These are phyloP conservation scores for Agrochola lota DNA, from an alignment of 2,888 invertebrate genomes.

Conservation along the genomic window DNA sequence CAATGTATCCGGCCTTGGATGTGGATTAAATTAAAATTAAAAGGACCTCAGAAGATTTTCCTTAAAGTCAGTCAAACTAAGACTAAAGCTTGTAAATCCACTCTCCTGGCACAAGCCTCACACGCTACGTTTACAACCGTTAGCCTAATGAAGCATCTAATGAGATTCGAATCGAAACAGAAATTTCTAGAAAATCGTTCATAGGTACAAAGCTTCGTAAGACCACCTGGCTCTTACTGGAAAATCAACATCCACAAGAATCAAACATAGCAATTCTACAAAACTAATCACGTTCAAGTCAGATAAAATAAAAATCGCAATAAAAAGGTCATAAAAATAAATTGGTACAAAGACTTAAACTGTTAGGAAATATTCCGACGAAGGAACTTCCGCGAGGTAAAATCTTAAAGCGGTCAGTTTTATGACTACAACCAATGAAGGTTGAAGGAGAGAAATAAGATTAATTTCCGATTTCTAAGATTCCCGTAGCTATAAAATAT, in stretches of 20 bases:
- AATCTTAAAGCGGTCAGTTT: conserved; percentile 45
- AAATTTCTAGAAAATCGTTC: not conserved
- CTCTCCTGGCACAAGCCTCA: not conserved
- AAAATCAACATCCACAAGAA: not conserved
- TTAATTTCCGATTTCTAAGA: conserved; percentile 36
- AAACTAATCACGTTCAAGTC: conserved; percentile 41
- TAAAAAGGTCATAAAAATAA: conserved; percentile 57
- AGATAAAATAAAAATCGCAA: conserved; percentile 22
- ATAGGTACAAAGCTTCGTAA: not conserved
- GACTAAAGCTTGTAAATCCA: not conserved
- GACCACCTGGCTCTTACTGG: not conserved
- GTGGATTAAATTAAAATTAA: not conserved
- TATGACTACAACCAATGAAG: conserved; percentile 47
- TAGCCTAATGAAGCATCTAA: not conserved
- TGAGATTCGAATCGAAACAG: not conserved
- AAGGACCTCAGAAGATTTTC: not conserved
- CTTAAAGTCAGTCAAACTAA: not conserved
- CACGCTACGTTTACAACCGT: not conserved
- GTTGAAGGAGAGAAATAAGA: conserved; percentile 29
- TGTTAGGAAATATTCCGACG: conserved; percentile 40
- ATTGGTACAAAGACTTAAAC: conserved; percentile 42
- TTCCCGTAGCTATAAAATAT: conserved; percentile 25
- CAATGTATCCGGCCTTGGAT: not conserved
- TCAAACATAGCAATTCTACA: conserved; percentile 8
- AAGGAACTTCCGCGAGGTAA: conserved; percentile 34